These are phyloP conservation scores for Sebastiscus albofasciatus DNA, from an alignment of 2,797 vertebrate species.

Conservation along the genomic window DNA sequence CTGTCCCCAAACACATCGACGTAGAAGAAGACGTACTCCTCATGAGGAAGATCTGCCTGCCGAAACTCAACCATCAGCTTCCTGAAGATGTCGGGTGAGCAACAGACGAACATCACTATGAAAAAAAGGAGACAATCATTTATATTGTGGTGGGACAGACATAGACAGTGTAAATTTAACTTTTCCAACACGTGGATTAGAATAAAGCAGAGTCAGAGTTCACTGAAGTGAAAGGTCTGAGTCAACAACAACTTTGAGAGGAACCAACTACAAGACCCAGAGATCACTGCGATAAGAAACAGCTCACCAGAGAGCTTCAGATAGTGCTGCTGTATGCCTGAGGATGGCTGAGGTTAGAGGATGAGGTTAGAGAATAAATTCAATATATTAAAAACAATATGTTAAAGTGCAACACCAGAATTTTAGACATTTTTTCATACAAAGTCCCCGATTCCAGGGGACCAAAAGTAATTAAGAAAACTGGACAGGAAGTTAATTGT, in stretches of 20 bases:
- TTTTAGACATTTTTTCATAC: background rate
- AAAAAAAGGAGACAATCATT: background rate
- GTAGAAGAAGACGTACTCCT: slow-evolving; percentile 92
- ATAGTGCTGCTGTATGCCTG: background rate
- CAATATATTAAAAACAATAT: background rate
- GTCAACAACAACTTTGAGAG: no score
- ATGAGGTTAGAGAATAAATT: background rate
- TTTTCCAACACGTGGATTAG: background rate
- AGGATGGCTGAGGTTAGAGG: background rate
- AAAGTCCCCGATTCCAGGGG: no score
- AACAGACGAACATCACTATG: slow-evolving; percentile 92
- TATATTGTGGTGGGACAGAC: background rate
- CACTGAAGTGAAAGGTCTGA: no score
- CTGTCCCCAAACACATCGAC: slow-evolving; percentile 92
- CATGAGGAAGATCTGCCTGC: slow-evolving; percentile 78
- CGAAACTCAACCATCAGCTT: slow-evolving; percentile 88
- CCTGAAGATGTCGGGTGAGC: slow-evolving; percentile 87
- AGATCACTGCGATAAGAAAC: no score
- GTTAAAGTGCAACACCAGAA: background rate
- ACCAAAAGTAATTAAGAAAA: background rate
- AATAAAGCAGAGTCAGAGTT: background rate
- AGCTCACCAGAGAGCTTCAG: no score
- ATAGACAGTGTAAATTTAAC: accelerated
- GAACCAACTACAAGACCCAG: no score
- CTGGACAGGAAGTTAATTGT: no score